Conservation (phyloP, 2,113 vertebrate genomes). For the Gasterosteus nipponicus region DNA sequence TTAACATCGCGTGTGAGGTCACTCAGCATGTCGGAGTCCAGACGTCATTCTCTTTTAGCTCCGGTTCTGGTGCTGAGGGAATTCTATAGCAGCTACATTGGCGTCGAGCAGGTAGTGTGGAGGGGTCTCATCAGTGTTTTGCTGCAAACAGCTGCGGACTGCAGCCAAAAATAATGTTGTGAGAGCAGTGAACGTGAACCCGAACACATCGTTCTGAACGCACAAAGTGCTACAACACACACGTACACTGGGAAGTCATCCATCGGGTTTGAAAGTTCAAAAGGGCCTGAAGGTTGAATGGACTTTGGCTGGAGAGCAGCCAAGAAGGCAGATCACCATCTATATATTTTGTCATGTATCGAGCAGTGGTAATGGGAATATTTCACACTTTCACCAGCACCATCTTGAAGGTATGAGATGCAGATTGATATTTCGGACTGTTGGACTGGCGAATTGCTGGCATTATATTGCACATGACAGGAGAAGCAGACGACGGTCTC, state of each 20-base stretch:
- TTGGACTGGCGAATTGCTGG: constrained; percentile 1
- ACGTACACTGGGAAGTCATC: background rate
- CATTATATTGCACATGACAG: constrained; percentile 15
- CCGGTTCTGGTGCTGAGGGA: background rate
- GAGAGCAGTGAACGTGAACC: background rate
- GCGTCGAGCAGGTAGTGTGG: background rate
- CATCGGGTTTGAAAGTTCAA: background rate
- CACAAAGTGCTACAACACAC: too few relatives aligned
- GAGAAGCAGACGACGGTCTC: constrained; percentile 22
- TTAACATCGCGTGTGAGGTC: background rate
- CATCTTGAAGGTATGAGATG: background rate
- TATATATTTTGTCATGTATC: background rate
- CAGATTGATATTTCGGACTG: constrained; percentile 4
- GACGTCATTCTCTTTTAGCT: background rate
- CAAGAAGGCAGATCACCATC: background rate
- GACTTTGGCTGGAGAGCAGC: background rate
- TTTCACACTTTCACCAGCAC: background rate
- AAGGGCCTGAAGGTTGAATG: constrained; percentile 1
- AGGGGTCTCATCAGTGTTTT: background rate
- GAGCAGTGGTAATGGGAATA: background rate
- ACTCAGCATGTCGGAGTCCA: background rate
- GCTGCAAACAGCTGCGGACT: background rate
- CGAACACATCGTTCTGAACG: background rate
- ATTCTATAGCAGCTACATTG: background rate
- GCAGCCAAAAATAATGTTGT: background rate